Conservation (phyloP, 2,113 vertebrate genomes). For the Reinhardtius hippoglossoides region DNA sequence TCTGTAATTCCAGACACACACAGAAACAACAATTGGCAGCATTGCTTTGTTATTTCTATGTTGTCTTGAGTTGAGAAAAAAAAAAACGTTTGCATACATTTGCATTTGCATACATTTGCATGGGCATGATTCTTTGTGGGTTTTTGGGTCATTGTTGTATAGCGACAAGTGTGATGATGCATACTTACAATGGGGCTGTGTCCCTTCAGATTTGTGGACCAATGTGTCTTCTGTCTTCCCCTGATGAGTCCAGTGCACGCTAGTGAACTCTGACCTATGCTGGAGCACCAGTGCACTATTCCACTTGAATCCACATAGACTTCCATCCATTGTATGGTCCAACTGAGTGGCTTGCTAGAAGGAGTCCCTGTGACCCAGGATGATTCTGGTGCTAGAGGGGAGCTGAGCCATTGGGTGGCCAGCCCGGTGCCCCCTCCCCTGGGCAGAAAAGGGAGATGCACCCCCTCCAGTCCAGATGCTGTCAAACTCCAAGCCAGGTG, state of each 20-base stretch:
- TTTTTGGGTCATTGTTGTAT: slow-evolving; percentile 27
- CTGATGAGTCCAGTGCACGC: slow-evolving; percentile 69
- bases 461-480: slow-evolving; percentile 62
- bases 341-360: slow-evolving; percentile 41
- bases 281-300: slow-evolving; percentile 71
- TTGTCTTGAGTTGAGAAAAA: not conserved
- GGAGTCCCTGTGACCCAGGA: slow-evolving; percentile 56
- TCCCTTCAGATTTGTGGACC: slow-evolving; percentile 67
- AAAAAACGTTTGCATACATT: not conserved
- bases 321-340: slow-evolving; percentile 77
- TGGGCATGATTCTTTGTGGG: slow-evolving; percentile 1
- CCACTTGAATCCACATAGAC: slow-evolving; percentile 70
- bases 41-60: not conserved
- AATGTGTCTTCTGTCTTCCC: slow-evolving; percentile 62
- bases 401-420: slow-evolving; percentile 60
- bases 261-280: slow-evolving; percentile 68
- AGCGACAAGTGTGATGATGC: slow-evolving; percentile 6
- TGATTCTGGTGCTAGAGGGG: slow-evolving; percentile 40
- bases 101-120: not conserved
- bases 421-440: slow-evolving; percentile 58
- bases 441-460: slow-evolving; percentile 52
- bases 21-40: slow-evolving; percentile 11
- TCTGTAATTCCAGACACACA: slow-evolving; percentile 15
- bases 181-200: slow-evolving; percentile 80
- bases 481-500: slow-evolving; percentile 60